Base-by-base conservation (phyloP, 2,888 invertebrate genomes). In the Morinoia aosen region DNA sequence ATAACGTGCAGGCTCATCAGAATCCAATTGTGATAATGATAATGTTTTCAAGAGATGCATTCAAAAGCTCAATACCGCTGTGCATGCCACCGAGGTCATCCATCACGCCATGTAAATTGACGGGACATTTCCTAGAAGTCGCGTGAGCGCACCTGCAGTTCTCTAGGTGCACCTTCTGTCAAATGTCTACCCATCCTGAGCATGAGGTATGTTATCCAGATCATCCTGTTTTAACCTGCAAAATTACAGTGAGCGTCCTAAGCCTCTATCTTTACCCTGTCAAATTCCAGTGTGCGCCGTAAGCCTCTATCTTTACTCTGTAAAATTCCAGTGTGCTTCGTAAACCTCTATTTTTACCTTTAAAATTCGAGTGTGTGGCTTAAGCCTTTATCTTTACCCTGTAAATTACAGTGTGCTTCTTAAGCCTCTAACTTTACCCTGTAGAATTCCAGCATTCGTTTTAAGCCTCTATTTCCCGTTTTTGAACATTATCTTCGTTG, bases 11-110 rank as follows among this genome's bases (percentile, higher is more conserved):
- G 25, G 16, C 76, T 76, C 33, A 76, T 76, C 76, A 76, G 76
- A 76, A 76, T 76, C 76, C 76, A 76, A 76, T 76, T 76, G 76
- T 76, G 76, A 76, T 76, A 76, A 76, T 76, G 76, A 76, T 33
- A 8, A 76, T 76, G 76, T 76, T 76, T 76, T 76, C 7, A 76
- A 16, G 25, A 33, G 76, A 76, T 76, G 76, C 76, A 90, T 40
- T 90, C 90, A 90, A 90, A 88, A 90, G 48, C 40, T 90, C 90
- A 90, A 90, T 90, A 90, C 90, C 3, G 40, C n/a, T 39, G 14
- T 39, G 40, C 48, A 48, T 12, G 90, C 90, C 90, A 3, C 10
- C 40, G 11, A 5, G 19, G 39, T 40, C 40, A 90, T 90, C 90
- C 40, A 90, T 90, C 90, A 90, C 40, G 48, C 14, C 39, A 88